Evolutionary conservation across 1,140 invertebrate species (phyloP).

Genomic region (Apis cerana): DNA sequence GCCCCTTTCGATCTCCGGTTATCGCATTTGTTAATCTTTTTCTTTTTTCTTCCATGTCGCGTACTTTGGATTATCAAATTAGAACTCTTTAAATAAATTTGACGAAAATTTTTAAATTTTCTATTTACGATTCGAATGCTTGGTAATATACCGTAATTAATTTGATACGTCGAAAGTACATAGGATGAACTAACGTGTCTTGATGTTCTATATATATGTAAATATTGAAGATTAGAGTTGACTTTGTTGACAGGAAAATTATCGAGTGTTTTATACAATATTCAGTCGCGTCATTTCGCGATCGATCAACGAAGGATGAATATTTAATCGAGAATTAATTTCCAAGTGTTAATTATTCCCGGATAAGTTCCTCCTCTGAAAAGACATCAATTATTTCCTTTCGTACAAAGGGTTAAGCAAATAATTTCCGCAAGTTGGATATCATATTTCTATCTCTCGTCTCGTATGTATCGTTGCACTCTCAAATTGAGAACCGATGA

Average conservation of each 20-base stretch:
- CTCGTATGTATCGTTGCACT: not conserved
- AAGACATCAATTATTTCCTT: not conserved
- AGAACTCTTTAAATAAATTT: too few relatives aligned
- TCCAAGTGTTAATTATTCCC: not conserved
- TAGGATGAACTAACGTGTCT: too few relatives aligned
- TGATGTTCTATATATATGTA: too few relatives aligned
- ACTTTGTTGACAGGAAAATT: not conserved
- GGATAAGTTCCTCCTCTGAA: not conserved
- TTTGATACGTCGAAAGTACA: too few relatives aligned
- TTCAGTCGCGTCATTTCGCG: not conserved
- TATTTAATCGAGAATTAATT: not conserved
- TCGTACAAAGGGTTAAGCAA: not conserved
- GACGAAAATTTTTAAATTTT: too few relatives aligned
- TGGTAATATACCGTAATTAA: too few relatives aligned
- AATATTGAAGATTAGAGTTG: not conserved
- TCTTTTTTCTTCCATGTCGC: not conserved
- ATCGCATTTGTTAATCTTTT: not conserved
- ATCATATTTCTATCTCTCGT: not conserved
- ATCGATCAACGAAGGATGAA: not conserved
- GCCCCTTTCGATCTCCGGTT: too few relatives aligned
- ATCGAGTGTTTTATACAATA: not conserved
- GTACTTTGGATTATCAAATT: too few relatives aligned
- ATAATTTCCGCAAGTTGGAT: not conserved
- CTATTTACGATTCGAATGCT: too few relatives aligned
- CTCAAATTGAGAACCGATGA: not conserved